Conservation (phyloP, 2,113 vertebrate genomes). For the Gambusia affinis region DNA sequence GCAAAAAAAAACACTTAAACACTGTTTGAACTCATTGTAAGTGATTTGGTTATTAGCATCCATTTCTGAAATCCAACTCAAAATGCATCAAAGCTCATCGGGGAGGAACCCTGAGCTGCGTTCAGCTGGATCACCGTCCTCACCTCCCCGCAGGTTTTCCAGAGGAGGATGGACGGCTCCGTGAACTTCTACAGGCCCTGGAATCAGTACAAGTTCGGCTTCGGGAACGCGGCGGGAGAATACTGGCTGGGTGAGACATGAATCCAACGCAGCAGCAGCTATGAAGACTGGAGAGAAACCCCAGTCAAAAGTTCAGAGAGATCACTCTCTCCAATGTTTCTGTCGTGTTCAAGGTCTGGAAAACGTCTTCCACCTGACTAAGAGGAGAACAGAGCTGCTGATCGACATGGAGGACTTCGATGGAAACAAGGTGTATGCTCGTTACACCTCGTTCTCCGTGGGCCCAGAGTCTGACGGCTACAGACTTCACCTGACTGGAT, state of each 20-base stretch:
- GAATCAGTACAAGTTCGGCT: constrained; percentile 32
- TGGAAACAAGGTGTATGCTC: not conserved
- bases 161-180: constrained; percentile 1
- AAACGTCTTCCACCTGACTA: constrained; percentile 2
- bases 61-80: too few relatives aligned
- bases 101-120: too few relatives aligned
- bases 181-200: constrained; percentile 50
- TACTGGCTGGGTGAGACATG: constrained; percentile 46
- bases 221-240: constrained; percentile 36
- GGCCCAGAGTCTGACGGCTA: not conserved
- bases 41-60: too few relatives aligned
- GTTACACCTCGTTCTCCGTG: constrained; percentile 33
- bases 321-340: not conserved
- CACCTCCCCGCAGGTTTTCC: constrained; percentile 3
- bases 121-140: not conserved
- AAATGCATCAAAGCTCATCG: not conserved
- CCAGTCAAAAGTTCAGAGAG: not conserved
- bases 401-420: not conserved
- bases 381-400: not conserved
- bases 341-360: constrained; percentile 32
- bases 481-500: constrained; percentile 31
- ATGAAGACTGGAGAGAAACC: not conserved
- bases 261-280: not conserved
- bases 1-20: too few relatives aligned
- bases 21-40: too few relatives aligned